Evolutionary conservation across 2,888 invertebrate species (phyloP).

Genomic region (Epistrophella euchroma): DNA sequence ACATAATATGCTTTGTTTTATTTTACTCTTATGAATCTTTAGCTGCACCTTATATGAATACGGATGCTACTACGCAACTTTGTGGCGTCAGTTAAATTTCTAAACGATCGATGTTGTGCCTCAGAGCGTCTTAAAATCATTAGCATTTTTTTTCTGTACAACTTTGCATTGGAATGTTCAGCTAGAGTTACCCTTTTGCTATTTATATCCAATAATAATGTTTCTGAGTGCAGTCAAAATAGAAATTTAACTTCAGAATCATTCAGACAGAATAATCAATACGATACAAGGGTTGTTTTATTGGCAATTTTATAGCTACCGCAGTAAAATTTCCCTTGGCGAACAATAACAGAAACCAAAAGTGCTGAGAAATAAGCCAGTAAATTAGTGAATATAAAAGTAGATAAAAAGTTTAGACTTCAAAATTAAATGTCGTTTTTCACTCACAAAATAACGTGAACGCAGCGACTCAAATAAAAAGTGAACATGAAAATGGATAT

Average conservation of each 20-base stretch:
- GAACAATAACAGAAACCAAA: no score
- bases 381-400: no score
- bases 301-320: no score
- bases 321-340: no score
- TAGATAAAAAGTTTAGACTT: no score
- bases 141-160: constrained; percentile 12
- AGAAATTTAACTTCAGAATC: not conserved
- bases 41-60: constrained; percentile 16
- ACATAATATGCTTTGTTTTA: not conserved
- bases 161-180: not conserved
- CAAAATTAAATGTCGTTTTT: no score
- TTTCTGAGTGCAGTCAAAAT: not conserved
- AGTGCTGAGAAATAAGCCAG: no score
- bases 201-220: not conserved
- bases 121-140: constrained; percentile 1
- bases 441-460: no score
- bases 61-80: constrained; percentile 22
- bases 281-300: no score
- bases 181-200: not conserved
- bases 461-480: no score
- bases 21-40: constrained; percentile 6
- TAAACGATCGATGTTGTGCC: constrained; percentile 26
- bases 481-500: no score
- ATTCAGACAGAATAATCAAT: no score
- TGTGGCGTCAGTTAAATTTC: constrained; percentile 23